These are phyloP conservation scores for Cheilinus undulatus DNA, from an alignment of 2,113 vertebrate genomes.

Conservation along the genomic window DNA sequence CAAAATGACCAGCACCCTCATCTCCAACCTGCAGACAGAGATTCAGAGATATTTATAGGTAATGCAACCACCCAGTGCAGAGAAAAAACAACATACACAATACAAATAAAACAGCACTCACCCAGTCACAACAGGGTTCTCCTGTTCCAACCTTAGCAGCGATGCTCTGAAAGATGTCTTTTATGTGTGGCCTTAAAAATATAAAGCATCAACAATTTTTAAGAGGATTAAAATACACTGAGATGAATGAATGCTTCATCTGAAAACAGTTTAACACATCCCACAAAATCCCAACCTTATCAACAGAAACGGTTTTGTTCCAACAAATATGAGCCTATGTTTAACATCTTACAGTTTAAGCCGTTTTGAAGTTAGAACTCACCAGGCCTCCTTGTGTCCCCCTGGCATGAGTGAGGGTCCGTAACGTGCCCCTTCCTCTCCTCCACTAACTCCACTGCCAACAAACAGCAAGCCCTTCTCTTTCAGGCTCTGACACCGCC, in stretches of 20 bases:
- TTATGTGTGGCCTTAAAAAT: conserved; percentile 91
- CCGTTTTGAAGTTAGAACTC: conserved; percentile 60
- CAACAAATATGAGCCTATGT: no score
- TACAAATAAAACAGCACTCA: conserved; percentile 70
- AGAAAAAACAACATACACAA: not conserved
- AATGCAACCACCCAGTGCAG: not conserved
- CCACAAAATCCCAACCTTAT: no score
- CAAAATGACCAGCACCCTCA: conserved; percentile 95
- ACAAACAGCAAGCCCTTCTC: conserved; percentile 94
- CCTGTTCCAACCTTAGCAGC: conserved; percentile 96
- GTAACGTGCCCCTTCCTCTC: conserved; percentile 94
- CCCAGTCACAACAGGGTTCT: conserved; percentile 98
- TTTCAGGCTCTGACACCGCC: conserved; percentile 90
- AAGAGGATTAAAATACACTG: accelerated
- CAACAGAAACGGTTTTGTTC: no score
- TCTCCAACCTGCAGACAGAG: conserved; percentile 91
- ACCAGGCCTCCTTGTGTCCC: conserved; percentile 96
- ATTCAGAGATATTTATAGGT: conserved; percentile 49
- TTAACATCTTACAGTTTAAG: no score
- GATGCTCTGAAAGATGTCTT: conserved; percentile 96
- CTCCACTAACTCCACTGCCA: conserved; percentile 96
- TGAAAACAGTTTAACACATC: accelerated
- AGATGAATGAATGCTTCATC: no score
- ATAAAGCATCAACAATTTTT: not conserved
- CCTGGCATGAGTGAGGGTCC: conserved; percentile 98